phyloP scores from a whole-genome alignment of 1,140 invertebrate species.

The Drosophila sp. region DNA sequence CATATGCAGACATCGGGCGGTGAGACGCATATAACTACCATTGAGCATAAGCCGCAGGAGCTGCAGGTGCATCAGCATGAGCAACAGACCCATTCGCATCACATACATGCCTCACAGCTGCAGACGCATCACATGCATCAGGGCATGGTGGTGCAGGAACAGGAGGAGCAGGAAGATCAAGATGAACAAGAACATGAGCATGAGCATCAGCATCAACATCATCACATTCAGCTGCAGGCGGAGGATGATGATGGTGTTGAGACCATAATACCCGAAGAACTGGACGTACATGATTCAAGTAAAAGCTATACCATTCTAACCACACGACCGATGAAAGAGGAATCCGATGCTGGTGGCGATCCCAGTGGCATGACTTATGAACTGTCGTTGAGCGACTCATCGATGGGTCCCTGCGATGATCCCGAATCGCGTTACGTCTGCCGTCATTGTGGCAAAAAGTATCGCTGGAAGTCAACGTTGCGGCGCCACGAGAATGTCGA shows the following conservation, averaged over 20 bases:
- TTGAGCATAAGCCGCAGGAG: conserved; percentile 74
- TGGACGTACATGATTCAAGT: conserved; percentile 74
- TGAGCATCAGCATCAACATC: conserved; percentile 65
- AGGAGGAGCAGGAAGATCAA: conserved; percentile 55
- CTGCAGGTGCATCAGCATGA: conserved; percentile 70
- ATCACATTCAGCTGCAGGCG: conserved; percentile 68
- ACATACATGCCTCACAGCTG: conserved; percentile 65
- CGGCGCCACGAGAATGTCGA: conserved; percentile 93
- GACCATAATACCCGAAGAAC: conserved; percentile 72
- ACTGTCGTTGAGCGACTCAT: conserved; percentile 82
- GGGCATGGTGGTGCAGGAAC: conserved; percentile 49
- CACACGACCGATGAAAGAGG: conserved; percentile 78
- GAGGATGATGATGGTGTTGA: conserved; percentile 77
- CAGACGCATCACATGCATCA: conserved; percentile 73
- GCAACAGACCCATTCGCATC: conserved; percentile 63
- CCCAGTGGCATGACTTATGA: conserved; percentile 81
- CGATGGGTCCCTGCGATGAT: conserved; percentile 85
- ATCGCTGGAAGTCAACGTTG: conserved; percentile 93
- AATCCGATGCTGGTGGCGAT: conserved; percentile 65
- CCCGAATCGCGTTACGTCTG: conserved; percentile 90
- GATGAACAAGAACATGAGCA: conserved; percentile 57
- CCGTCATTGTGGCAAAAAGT: conserved; percentile 91
- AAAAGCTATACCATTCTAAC: conserved; percentile 84
- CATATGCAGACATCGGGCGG: conserved; percentile 71
- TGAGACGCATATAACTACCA: conserved; percentile 73